Evolutionary conservation across 2,888 invertebrate genomes (phyloP), one percentile per base, ranked within the genome.

Genomic region (Drepanosiphum platanoidis): DNA sequence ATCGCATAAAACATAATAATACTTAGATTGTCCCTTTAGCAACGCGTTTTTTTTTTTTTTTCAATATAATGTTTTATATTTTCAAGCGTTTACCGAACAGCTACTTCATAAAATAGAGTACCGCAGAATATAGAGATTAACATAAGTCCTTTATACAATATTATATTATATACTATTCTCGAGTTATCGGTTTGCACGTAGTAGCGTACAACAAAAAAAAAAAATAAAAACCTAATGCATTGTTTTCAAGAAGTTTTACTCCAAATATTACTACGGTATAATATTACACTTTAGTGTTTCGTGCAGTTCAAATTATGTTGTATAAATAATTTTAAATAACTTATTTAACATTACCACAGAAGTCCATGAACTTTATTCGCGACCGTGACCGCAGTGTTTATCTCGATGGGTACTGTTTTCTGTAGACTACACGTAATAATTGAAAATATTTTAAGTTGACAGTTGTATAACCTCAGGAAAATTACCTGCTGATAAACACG

Each of bases 401-500:
- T 78, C 64, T 78, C 30, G 30, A 42, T n/a, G n/a, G n/a, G n/a
- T 46, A 46, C 78, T 42, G 30, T 64, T 42, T 64, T 78, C 8
- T 30, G 22, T 78, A 42, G 11, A 78, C 64, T 64, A 78, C 39
- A 42, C 58, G 30, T 64, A 64, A 64, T 30, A 66, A 64, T 78
- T 32, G 64, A 64, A 78, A 78, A 64, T 32, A 78, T 78, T 78
- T 77, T 64, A 64, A 78, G 39, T 64, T 39, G 78, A 78, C 78
- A 64, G 78, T 36, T 18, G 58, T 75, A 27, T 77, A 58, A 77
- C 77, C 36, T 77, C 61, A 77, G 18, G n/a, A n/a, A 74, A 77
- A 36, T 36, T 30, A 42, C 64, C 39, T 30, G 42, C 30, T 78
- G 78, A 78, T 78, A 78, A 64, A 78, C n/a, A 64, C 64, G 5